Conservation (phyloP, 2,113 vertebrate species). For the Peromyscus leucopus region DNA sequence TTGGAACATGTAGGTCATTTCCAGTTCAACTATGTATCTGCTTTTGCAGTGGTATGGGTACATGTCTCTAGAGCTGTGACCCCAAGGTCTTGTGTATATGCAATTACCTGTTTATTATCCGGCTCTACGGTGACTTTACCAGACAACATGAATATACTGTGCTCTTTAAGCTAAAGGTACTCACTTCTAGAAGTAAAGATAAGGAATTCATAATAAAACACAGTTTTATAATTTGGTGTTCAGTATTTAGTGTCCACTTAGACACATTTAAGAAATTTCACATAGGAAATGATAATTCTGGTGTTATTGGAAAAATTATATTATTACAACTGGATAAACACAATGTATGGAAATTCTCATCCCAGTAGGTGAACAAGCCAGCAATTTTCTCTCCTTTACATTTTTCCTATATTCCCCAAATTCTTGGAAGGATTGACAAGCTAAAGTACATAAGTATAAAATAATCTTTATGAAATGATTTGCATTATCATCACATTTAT, state of each 20-base stretch:
- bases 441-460: neutral
- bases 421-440: neutral
- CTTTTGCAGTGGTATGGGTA: neutral
- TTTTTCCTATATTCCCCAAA: neutral
- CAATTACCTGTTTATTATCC: neutral
- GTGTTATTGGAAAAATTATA: neutral
- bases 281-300: neutral
- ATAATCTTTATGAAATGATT: neutral
- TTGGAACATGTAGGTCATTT: constrained; percentile 11
- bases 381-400: too few species aligned
- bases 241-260: neutral
- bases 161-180: neutral
- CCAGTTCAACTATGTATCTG: neutral
- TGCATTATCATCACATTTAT: neutral
- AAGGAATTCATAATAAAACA: neutral
- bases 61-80: neutral
- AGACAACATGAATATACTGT: neutral
- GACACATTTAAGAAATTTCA: neutral
- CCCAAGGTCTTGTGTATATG: neutral
- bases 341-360: neutral
- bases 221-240: neutral
- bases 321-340: neutral
- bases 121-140: neutral
- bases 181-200: neutral
- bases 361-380: neutral